phyloP scores from a whole-genome alignment of 2,113 vertebrate genomes.

The Thomomys bottae region DNA sequence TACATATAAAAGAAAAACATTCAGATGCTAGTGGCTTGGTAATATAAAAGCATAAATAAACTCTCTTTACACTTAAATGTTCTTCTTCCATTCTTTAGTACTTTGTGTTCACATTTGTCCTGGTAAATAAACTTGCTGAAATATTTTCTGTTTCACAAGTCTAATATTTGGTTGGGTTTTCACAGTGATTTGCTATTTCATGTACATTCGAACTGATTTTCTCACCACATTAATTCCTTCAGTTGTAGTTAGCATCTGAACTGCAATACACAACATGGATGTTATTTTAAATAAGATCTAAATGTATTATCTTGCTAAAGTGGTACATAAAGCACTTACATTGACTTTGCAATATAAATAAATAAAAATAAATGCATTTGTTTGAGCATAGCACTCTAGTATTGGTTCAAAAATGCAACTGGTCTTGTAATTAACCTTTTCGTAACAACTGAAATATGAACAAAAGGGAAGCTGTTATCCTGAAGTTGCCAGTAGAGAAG shows the following conservation, averaged over 20 bases:
- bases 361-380: conserved; percentile 32
- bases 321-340: not conserved
- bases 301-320: not conserved
- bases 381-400: not conserved
- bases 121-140: not conserved
- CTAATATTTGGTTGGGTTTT: not conserved
- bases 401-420: not conserved
- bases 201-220: not conserved
- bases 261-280: not conserved
- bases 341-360: not conserved
- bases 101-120: not conserved
- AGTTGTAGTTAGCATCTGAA: not conserved
- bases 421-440: not conserved
- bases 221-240: not conserved
- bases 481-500: not conserved
- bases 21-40: not conserved
- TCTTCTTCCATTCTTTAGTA: not conserved
- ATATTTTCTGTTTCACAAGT: not conserved
- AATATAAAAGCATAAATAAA: not conserved
- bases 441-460: not conserved
- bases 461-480: conserved; percentile 1
- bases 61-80: not conserved
- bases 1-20: not conserved
- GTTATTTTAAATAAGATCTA: not conserved
- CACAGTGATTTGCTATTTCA: not conserved